Conservation (phyloP, 2,888 invertebrate species). For the Chrysolina haemoptera region DNA sequence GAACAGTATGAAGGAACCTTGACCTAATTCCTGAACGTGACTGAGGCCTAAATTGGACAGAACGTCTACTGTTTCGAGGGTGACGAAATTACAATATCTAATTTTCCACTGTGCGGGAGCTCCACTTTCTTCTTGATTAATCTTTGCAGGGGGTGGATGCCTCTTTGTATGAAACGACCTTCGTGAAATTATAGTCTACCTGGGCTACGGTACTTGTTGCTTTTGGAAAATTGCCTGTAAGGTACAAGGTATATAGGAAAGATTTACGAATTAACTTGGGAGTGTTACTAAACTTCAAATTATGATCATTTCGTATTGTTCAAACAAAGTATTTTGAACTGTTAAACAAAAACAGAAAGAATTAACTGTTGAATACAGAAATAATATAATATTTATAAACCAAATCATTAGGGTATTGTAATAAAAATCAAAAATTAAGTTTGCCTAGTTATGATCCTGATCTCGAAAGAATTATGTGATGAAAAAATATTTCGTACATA, state of each 20-base stretch:
- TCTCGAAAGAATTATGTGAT: no score
- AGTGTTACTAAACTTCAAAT: not conserved
- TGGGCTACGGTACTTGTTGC: slow-evolving; percentile 26
- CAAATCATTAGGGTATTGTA: no score
- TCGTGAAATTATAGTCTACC: slow-evolving; percentile 31
- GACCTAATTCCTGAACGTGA: slow-evolving; percentile 39
- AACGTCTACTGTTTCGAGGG: slow-evolving; percentile 46
- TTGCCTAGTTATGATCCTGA: no score
- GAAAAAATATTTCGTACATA: no score
- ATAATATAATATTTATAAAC: no score
- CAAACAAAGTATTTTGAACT: no score
- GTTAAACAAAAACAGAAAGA: no score
- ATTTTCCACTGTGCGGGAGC: slow-evolving; percentile 51
- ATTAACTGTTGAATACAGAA: no score
- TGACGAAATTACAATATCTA: slow-evolving; percentile 55
- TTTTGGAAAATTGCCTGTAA: slow-evolving; percentile 6
- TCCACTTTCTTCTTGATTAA: slow-evolving; percentile 53
- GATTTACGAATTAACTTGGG: not conserved
- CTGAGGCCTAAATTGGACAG: slow-evolving; percentile 47
- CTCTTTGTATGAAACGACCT: slow-evolving; percentile 35
- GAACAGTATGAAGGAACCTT: slow-evolving; percentile 22
- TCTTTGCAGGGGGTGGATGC: slow-evolving; percentile 49
- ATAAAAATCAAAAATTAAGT: no score
- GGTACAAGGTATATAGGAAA: not conserved
- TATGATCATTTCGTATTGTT: no score